phyloP scores from a whole-genome alignment of 2,113 vertebrate genomes.

The Conger conger region DNA sequence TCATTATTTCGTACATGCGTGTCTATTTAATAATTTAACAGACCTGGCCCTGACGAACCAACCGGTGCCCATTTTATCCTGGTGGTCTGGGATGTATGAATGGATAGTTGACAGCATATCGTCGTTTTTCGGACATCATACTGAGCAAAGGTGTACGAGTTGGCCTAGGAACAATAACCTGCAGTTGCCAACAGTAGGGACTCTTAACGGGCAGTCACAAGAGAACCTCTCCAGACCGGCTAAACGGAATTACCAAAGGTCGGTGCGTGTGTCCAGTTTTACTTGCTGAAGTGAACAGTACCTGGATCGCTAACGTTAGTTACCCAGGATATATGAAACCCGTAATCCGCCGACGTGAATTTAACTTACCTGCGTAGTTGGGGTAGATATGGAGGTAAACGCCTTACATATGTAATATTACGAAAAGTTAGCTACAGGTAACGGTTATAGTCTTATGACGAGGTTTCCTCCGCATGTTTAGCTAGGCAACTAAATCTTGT shows the following conservation, averaged over 20 bases:
- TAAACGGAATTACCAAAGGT: slow-evolving; percentile 76
- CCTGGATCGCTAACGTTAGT: background rate
- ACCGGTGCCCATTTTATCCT: slow-evolving; percentile 50
- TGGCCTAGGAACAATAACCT: slow-evolving; percentile 51
- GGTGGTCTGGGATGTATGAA: slow-evolving; percentile 78
- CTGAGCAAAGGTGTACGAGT: slow-evolving; percentile 50
- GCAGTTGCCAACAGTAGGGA: slow-evolving; percentile 38
- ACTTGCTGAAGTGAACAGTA: background rate
- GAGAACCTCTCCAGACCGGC: slow-evolving; percentile 58
- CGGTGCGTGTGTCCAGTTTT: slow-evolving; percentile 7
- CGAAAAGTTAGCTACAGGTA: too few species aligned
- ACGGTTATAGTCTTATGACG: too few species aligned
- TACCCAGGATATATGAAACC: background rate
- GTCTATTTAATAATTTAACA: slow-evolving; percentile 12
- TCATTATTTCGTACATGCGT: background rate
- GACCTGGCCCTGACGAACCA: slow-evolving; percentile 63
- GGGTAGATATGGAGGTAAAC: too few species aligned
- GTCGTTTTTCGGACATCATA: slow-evolving; percentile 72
- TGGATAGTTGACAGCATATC: slow-evolving; percentile 77
- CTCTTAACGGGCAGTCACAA: slow-evolving; percentile 34
- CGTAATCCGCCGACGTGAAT: too few species aligned
- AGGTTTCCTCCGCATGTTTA: background rate
- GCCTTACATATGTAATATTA: too few species aligned
- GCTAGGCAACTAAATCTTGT: background rate
- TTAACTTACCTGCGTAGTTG: too few species aligned